These are phyloP conservation scores for Didymodactylos carnosus DNA, from an alignment of 2,888 invertebrate genomes.

Conservation along the genomic window DNA sequence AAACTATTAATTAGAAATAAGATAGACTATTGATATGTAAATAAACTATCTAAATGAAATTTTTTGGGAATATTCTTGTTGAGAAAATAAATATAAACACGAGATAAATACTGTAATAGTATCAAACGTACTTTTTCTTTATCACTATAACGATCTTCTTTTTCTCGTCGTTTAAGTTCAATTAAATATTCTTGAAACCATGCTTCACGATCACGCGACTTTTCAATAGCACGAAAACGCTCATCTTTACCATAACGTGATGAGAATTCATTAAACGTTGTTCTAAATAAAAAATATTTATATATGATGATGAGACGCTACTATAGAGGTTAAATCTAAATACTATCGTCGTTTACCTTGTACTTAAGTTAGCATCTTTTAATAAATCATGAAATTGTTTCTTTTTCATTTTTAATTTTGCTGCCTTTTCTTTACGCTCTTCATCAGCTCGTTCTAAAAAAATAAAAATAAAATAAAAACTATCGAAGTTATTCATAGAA, in stretches of 20 bases:
- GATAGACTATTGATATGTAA: no score
- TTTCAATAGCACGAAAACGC: constrained; percentile 83
- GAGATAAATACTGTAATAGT: no score
- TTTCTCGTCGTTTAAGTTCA: constrained; percentile 75
- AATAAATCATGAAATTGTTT: constrained; percentile 68
- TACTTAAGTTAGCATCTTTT: constrained; percentile 71
- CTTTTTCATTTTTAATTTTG: constrained; percentile 70
- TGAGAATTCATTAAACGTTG: constrained; percentile 85
- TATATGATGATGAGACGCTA: no score
- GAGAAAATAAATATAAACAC: no score
- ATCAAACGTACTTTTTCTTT: background rate
- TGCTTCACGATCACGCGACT: constrained; percentile 79
- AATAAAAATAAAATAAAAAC: no score
- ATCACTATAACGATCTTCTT: constrained; percentile 43
- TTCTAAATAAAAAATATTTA: no score
- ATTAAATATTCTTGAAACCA: constrained; percentile 84
- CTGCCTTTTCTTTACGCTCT: constrained; percentile 47
- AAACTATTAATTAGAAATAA: no score
- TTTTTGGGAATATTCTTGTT: no score
- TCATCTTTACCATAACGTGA: constrained; percentile 82
- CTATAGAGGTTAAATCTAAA: no score
- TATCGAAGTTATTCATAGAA: background rate
- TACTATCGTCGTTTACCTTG: constrained; percentile 72
- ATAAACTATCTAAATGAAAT: no score
- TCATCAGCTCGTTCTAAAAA: constrained; percentile 69